Evolutionary conservation across 2,888 invertebrate species (phyloP).

Genomic region (Drosophila nigricruria): DNA sequence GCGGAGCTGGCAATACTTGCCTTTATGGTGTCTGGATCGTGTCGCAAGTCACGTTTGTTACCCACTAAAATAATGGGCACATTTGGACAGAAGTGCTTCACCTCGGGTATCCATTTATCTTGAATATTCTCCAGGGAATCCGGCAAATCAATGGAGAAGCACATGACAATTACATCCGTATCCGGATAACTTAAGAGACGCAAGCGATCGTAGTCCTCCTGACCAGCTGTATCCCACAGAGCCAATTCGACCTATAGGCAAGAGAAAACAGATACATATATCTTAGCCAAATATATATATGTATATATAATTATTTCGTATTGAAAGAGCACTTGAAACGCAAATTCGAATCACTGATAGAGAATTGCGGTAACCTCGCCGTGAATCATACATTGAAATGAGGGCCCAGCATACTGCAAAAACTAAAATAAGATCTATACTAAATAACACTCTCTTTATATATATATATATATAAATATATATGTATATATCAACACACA

Average conservation of each 20-base stretch:
- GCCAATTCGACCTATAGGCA: slow-evolving; percentile 91
- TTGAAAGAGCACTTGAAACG: slow-evolving; percentile 24
- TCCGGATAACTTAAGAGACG: slow-evolving; percentile 98
- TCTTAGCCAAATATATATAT: background rate
- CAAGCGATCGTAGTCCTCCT: slow-evolving; percentile 98
- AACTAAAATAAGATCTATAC: slow-evolving; percentile 59
- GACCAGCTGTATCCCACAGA: slow-evolving; percentile 98
- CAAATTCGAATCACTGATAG: slow-evolving; percentile 7
- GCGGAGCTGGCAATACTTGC: slow-evolving; percentile 41
- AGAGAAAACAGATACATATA: background rate
- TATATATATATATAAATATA: slow-evolving; percentile 2
- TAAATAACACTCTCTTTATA: slow-evolving; percentile 32
- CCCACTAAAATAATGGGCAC: slow-evolving; percentile 99
- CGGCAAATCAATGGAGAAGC: slow-evolving; percentile 99
- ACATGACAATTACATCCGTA: slow-evolving; percentile 99
- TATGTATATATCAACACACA: slow-evolving; percentile 5
- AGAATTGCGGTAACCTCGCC: slow-evolving; percentile 16
- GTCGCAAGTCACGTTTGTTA: slow-evolving; percentile 98
- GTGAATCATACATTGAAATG: slow-evolving; percentile 39
- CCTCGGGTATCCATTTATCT: slow-evolving; percentile 99
- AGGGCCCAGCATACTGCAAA: slow-evolving; percentile 29
- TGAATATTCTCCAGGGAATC: slow-evolving; percentile 99
- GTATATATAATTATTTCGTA: background rate
- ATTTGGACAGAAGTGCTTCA: slow-evolving; percentile 98
- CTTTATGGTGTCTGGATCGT: slow-evolving; percentile 95